Percentiles rank a stretch among this genome's conserved stretches.
Conservation (phyloP, 2,113 vertebrate genomes). For the Proterorhinus semilunaris region DNA sequence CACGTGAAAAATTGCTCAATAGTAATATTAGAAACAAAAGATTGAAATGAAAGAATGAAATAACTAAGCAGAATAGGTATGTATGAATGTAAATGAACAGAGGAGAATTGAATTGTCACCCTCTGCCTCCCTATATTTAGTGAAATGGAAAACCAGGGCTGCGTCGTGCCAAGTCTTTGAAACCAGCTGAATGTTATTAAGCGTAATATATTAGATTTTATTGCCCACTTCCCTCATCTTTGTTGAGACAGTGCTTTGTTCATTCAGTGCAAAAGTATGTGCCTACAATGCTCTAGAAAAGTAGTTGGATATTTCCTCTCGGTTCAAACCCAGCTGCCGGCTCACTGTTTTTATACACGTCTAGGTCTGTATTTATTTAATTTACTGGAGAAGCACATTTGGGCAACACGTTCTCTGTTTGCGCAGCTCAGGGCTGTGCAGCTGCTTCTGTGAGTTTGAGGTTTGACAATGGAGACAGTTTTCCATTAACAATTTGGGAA, state of each 20-base stretch:
- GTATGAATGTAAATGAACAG: no score
- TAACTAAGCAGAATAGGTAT: no score
- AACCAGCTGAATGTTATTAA: neutral
- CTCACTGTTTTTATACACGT: conserved; percentile 38
- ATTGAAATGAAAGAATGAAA: no score
- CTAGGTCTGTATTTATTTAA: conserved; percentile 38
- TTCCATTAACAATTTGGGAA: neutral
- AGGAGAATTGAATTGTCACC: no score
- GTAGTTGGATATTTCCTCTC: conserved; percentile 4
- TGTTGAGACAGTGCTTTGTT: neutral
- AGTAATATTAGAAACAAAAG: no score
- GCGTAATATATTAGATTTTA: neutral
- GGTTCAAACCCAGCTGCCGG: conserved; percentile 4
- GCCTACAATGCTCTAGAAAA: neutral
- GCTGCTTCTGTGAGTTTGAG: conserved; percentile 29
- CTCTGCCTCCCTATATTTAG: no score
- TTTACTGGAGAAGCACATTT: conserved; percentile 11
- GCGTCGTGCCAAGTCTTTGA: neutral
- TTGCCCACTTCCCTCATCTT: neutral
- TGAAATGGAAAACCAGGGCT: neutral
- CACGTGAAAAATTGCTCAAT: no score
- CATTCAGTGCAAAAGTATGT: no score
- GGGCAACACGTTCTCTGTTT: conserved; percentile 26
- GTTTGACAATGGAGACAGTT: neutral
- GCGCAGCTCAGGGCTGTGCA: conserved; percentile 11